Conservation (phyloP, 1,140 invertebrate species). For the Leguminivora glycinivorella region DNA sequence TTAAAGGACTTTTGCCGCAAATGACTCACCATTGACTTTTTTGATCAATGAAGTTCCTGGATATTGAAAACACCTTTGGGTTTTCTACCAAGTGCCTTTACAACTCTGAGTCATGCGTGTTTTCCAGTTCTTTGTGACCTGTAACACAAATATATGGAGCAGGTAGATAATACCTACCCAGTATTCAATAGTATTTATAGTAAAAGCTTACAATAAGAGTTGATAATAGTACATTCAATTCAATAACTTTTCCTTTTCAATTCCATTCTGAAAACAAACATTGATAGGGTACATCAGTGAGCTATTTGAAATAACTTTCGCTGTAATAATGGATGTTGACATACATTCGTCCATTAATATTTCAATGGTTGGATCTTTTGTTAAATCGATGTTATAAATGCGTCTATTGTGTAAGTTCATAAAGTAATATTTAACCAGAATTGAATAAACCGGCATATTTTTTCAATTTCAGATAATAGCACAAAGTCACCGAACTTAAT, state of each 20-base stretch:
- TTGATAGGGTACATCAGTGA: neutral
- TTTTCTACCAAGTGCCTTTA: too few relatives aligned
- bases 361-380: slow-evolving; percentile 21
- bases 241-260: neutral
- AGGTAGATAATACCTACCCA: too few relatives aligned
- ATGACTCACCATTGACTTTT: too few relatives aligned
- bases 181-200: too few relatives aligned
- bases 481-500: slow-evolving; percentile 83
- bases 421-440: neutral
- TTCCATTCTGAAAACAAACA: neutral
- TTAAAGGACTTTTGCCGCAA: too few relatives aligned
- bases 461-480: slow-evolving; percentile 80
- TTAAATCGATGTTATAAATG: slow-evolving; percentile 27
- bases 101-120: too few relatives aligned
- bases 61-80: too few relatives aligned
- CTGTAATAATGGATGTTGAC: slow-evolving; percentile 12
- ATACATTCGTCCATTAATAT: neutral
- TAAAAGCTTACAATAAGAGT: neutral
- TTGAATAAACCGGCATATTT: slow-evolving; percentile 9
- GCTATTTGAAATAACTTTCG: neutral
- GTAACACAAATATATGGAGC: too few relatives aligned
- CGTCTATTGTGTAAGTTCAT: slow-evolving; percentile 7
- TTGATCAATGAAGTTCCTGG: too few relatives aligned
- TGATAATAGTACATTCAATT: neutral
- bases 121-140: too few relatives aligned